phyloP scores from a whole-genome alignment of 2,113 vertebrate species.

The Sapayoa aenigma region DNA sequence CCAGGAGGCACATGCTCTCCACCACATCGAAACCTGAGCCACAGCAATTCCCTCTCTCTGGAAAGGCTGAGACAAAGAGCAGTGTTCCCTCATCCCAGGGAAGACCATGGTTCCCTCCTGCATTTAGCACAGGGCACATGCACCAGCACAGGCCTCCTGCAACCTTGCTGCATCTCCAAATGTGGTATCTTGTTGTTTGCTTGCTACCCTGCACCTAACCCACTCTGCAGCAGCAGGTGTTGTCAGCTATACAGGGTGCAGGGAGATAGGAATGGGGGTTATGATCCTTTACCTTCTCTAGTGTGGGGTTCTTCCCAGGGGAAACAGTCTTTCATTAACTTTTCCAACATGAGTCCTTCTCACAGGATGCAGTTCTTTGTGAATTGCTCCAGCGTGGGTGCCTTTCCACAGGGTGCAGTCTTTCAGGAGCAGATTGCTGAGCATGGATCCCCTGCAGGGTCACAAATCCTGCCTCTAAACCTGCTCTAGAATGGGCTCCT shows the following conservation, averaged over 20 bases:
- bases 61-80: neutral
- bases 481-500: neutral
- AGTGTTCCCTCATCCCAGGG: neutral
- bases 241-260: neutral
- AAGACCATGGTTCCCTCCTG: neutral
- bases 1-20: neutral
- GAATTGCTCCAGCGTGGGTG: neutral
- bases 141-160: neutral
- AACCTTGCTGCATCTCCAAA: neutral
- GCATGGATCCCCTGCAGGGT: neutral
- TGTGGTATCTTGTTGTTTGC: neutral
- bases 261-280: too few relatives aligned
- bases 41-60: neutral
- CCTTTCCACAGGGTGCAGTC: neutral
- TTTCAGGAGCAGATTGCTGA: neutral
- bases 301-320: neutral
- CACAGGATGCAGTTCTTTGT: neutral
- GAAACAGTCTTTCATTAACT: neutral
- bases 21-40: accelerated
- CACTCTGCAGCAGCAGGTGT: neutral
- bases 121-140: too few relatives aligned
- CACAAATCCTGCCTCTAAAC: neutral
- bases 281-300: neutral
- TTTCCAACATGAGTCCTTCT: neutral
- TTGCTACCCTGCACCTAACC: neutral